Percentiles rank a stretch among this genome's conserved stretches.
phyloP scores from a whole-genome alignment of 2,797 vertebrate species.

The Phrynocephalus guinanensis region DNA sequence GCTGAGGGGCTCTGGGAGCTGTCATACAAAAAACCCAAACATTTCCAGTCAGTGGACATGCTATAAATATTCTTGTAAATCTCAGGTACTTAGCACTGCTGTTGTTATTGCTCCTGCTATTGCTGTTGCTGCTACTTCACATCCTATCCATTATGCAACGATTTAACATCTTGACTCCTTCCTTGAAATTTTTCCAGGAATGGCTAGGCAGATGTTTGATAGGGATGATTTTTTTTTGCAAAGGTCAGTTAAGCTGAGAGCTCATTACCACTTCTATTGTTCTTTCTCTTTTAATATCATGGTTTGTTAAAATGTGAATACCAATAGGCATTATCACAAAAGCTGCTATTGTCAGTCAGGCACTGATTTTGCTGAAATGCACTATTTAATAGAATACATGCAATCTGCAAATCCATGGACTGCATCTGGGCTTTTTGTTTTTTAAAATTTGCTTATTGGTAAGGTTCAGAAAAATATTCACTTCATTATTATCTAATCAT shows the following conservation, averaged over 20 bases:
- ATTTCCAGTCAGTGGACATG: not conserved
- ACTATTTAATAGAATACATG: conserved; percentile 19
- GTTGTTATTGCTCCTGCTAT: not conserved
- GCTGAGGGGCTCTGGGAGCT: too few species aligned
- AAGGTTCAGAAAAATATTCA: not conserved
- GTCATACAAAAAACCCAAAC: too few species aligned
- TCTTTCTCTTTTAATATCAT: not conserved
- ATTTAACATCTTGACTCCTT: not conserved
- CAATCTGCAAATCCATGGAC: conserved; percentile 33
- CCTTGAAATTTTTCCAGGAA: not conserved
- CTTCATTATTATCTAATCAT: not conserved
- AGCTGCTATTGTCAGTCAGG: not conserved
- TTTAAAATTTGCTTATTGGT: not conserved
- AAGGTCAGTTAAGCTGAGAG: not conserved
- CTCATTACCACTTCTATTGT: not conserved
- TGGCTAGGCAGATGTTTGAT: not conserved
- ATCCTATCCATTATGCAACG: not conserved
- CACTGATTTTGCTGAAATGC: not conserved
- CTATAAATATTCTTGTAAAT: not conserved
- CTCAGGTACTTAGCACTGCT: not conserved
- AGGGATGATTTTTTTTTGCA: too few species aligned
- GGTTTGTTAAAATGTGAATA: not conserved
- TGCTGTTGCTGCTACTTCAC: not conserved
- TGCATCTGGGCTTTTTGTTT: not conserved
- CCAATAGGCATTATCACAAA: not conserved